These are phyloP conservation scores for Eremophila alpestris DNA, from an alignment of 2,797 vertebrate species.

Conservation along the genomic window DNA sequence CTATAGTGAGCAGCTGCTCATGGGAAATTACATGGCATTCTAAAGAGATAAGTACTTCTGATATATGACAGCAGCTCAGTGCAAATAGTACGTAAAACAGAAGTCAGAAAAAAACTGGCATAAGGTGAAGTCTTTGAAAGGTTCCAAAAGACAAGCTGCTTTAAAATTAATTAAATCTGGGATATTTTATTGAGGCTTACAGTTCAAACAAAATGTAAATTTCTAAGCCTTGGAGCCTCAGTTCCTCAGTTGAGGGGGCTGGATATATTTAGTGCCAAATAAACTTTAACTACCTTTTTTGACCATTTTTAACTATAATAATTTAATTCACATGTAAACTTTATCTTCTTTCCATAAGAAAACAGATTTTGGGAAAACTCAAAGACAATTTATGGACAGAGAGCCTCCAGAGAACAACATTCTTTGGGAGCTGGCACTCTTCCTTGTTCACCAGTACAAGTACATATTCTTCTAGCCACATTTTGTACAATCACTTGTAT, in stretches of 20 bases:
- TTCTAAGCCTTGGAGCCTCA: neutral
- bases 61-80: conserved; percentile 34
- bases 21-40: conserved; percentile 56
- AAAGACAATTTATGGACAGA: neutral
- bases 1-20: conserved; percentile 60
- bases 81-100: neutral
- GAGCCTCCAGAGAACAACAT: neutral
- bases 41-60: conserved; percentile 57
- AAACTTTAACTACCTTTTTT: neutral
- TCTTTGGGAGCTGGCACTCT: neutral
- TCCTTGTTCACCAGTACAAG: neutral
- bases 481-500: neutral
- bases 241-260: neutral
- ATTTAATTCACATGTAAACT: neutral
- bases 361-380: neutral
- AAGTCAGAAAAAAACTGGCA: neutral
- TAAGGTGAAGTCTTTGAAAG: neutral
- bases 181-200: neutral
- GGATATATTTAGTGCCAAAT: neutral
- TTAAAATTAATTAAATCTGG: neutral
- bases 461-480: neutral
- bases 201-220: neutral
- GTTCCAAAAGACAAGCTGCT: neutral
- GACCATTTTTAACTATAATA: neutral
- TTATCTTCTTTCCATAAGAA: neutral